Evolutionary conservation across 2,113 vertebrate species (phyloP).

Genomic region (Myxocyprinus asiaticus): DNA sequence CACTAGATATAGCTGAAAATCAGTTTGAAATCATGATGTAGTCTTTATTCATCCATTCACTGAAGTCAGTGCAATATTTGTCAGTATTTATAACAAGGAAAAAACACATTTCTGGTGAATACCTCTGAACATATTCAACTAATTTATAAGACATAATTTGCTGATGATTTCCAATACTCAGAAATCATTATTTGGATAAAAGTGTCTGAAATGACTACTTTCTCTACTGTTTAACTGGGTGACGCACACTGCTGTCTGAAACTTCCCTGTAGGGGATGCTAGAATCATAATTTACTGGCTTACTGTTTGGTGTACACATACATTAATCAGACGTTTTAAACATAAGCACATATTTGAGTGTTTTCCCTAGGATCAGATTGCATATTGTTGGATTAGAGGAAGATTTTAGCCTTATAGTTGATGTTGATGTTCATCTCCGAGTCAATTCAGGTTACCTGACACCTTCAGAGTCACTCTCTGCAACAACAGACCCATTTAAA

Average conservation of each 20-base stretch:
- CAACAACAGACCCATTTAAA: too few species aligned
- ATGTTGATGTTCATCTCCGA: neutral
- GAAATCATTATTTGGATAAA: neutral
- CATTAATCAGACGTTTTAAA: neutral
- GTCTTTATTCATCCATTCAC: too few species aligned
- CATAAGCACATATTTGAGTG: neutral
- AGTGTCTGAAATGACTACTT: neutral
- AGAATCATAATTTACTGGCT: conserved; percentile 52
- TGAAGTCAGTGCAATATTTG: too few species aligned
- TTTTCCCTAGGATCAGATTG: neutral
- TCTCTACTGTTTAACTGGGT: neutral
- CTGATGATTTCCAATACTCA: too few species aligned
- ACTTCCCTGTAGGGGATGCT: conserved; percentile 69
- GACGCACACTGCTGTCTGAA: conserved; percentile 26
- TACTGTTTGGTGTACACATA: neutral
- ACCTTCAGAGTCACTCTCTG: too few species aligned
- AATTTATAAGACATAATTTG: too few species aligned
- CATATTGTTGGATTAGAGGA: neutral
- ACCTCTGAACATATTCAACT: too few species aligned
- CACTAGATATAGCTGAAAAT: too few species aligned
- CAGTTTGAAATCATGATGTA: too few species aligned
- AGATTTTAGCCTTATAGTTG: neutral
- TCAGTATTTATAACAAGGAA: too few species aligned
- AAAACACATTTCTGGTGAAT: too few species aligned
- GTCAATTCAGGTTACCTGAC: neutral